Conservation (phyloP, 2,797 vertebrate species). For the Eulemur coronatus region DNA sequence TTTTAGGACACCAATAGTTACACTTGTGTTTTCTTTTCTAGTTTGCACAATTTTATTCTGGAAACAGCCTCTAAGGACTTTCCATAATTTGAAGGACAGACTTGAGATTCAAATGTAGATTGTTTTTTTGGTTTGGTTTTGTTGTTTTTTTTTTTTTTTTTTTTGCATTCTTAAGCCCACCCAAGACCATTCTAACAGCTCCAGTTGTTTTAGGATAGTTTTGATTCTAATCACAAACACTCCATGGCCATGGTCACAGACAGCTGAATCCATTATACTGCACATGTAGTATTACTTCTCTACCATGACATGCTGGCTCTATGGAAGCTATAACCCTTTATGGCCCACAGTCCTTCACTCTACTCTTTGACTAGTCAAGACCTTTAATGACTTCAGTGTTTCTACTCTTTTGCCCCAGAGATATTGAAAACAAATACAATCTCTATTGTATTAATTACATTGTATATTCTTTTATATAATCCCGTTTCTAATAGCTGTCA, state of each 20-base stretch:
- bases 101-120: constrained; percentile 44
- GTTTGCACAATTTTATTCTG: neutral
- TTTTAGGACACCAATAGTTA: constrained; percentile 10
- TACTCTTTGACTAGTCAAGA: neutral
- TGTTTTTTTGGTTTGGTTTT: neutral
- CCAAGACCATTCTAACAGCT: neutral
- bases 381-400: neutral
- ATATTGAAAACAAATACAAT: neutral
- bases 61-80: neutral
- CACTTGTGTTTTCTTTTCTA: constrained; percentile 30
- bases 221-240: constrained; percentile 8
- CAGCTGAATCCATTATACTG: neutral
- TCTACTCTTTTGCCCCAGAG: neutral
- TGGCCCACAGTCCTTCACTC: neutral
- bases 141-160: neutral
- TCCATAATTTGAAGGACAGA: constrained; percentile 4
- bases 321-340: neutral
- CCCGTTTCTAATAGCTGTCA: neutral
- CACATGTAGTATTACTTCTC: neutral
- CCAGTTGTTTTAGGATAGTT: neutral
- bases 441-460: neutral
- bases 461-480: neutral
- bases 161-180: neutral
- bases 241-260: neutral
- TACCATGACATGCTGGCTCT: neutral